Evolutionary conservation across 2,113 vertebrate genomes (phyloP), one percentile per base, ranked within the genome.

Genomic region (Procavia capensis): DNA sequence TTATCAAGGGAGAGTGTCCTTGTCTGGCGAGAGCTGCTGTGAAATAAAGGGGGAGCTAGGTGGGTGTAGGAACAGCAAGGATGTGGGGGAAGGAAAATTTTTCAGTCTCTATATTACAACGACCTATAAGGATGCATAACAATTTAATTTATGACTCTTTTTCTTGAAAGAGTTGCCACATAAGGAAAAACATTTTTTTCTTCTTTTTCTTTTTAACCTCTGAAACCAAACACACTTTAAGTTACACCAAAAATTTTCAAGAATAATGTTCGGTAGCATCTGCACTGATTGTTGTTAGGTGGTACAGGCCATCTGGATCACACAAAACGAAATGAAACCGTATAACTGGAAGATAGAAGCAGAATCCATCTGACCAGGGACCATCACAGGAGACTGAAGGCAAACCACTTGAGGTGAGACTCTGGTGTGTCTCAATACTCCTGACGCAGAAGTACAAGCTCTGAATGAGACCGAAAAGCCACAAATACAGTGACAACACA

Each of bases 131-230:
- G 36, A 63, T 27, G 68, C 47, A 86, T 63, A 86, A 29, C n/a
- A 45, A 80, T 88, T 84, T 90, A 57, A 90, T 75, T 88, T 95
- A 81, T 3, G 66, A 22, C 24, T 74, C 27, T 75, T 79, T 86
- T 88, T 45, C 68, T 80, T 75, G 68, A 87, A 83, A 54, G 82
- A 92, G 4, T 5, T n/a, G 17, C 36, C 70, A 34, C 20, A 27
- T 76, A 94, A 95, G 74, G 91, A 61, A 91, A 72, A 79, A 36
- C 17, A 1, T 57, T 64, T 47, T 1, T 57, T 64, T 47, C 88
- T 63, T 70, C 17, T 1, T 57, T 64, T 47, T 1, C 50, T 64
- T 47, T 91, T 63, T 70, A 16, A 57, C 22, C 47, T 75, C 9
- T 59, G 75, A 13, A 9, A 29, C 61, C 79, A 54, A 80, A 92